Evolutionary conservation across 2,888 invertebrate genomes (phyloP).

Genomic region (Venusia cambrica): DNA sequence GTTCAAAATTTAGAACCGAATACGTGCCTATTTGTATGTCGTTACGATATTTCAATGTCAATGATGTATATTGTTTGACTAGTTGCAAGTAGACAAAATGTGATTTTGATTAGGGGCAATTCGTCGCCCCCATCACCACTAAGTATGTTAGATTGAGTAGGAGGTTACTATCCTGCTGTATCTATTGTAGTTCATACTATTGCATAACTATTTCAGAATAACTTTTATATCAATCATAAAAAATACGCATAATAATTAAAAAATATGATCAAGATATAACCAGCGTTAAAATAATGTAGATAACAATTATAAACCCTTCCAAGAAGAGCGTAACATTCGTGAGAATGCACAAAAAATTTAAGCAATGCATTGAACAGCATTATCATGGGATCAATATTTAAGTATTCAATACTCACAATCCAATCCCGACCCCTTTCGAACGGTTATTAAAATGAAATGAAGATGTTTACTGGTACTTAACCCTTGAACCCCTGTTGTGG

Average conservation of each 20-base stretch:
- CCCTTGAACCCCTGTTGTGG: conserved; percentile 52
- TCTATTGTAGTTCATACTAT: too few relatives aligned
- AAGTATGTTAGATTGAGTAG: conserved; percentile 59
- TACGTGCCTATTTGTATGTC: too few relatives aligned
- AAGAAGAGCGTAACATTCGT: conserved; percentile 46
- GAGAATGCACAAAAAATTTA: conserved; percentile 44
- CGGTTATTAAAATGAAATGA: conserved; percentile 62
- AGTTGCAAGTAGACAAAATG: conserved; percentile 50
- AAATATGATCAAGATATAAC: too few relatives aligned
- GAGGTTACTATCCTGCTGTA: conserved; percentile 27
- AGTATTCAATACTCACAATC: conserved; percentile 36
- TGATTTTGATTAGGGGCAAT: conserved; percentile 72
- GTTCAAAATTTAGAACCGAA: too few relatives aligned
- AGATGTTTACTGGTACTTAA: conserved; percentile 73
- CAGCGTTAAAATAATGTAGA: conserved; percentile 16
- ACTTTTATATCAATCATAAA: too few relatives aligned
- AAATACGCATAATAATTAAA: too few relatives aligned
- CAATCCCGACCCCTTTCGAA: conserved; percentile 51
- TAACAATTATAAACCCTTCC: conserved; percentile 33
- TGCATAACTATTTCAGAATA: too few relatives aligned
- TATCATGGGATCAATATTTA: conserved; percentile 42
- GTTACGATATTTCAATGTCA: conserved; percentile 13
- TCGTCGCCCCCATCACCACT: conserved; percentile 64
- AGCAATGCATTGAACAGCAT: conserved; percentile 47
- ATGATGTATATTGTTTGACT: conserved; percentile 18